These are phyloP conservation scores for Rhea americana DNA, from an alignment of 2,113 vertebrate genomes.

Conservation along the genomic window DNA sequence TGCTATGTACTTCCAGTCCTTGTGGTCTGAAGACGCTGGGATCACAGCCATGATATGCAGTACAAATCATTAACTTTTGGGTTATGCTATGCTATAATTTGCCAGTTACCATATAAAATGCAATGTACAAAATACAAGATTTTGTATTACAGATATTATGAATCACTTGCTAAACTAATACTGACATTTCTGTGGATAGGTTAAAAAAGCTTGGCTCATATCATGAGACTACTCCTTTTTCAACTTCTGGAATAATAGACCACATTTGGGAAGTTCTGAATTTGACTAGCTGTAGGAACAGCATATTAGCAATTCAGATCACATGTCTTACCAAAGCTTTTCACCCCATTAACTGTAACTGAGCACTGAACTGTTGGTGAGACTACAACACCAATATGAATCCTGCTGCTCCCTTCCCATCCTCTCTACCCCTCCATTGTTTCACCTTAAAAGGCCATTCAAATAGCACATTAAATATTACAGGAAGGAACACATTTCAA, in stretches of 20 bases:
- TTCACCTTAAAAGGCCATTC: constrained; percentile 2
- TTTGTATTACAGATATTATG: constrained; percentile 57
- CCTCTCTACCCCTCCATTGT: not conserved
- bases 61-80: constrained; percentile 46
- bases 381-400: not conserved
- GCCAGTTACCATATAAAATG: constrained; percentile 44
- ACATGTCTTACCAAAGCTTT: constrained; percentile 44
- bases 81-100: constrained; percentile 35
- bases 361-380: constrained; percentile 24
- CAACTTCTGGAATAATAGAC: constrained; percentile 49
- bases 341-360: constrained; percentile 67
- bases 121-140: constrained; percentile 45
- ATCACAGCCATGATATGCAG: constrained; percentile 49
- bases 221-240: constrained; percentile 20
- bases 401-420: not conserved
- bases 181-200: constrained; percentile 55
- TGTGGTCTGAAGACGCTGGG: constrained; percentile 54
- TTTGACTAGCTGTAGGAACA: constrained; percentile 19
- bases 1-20: not conserved
- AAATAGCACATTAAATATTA: constrained; percentile 27
- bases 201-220: constrained; percentile 44
- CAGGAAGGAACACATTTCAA: constrained; percentile 27
- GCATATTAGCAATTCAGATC: constrained; percentile 57
- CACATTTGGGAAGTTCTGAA: constrained; percentile 52
- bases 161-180: constrained; percentile 59